Base-by-base conservation (phyloP, 2,888 invertebrate species). In the Dusona sp. region DNA sequence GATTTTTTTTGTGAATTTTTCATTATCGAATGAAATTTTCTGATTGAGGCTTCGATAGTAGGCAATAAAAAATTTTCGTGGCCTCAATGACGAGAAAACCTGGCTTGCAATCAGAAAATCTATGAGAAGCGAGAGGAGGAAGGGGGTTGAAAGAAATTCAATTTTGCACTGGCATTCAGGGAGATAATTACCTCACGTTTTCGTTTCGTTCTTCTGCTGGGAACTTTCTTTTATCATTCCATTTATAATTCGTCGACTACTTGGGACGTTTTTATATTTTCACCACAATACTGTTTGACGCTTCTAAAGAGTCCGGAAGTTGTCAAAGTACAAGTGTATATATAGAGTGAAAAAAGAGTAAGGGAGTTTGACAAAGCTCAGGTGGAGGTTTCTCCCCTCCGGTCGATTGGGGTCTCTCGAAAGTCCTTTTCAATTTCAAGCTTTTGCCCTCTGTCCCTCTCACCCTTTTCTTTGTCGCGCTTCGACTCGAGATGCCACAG, bases 361-460 rank as follows among this genome's bases (percentile, higher is more conserved):
- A 38, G 74, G 36, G 65, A 80, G 38, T 42, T 75, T 57, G 79
- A 85, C 82, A 75, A 83, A 83, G 85, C 70, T 67, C 75, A 13
- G 48, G 29, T 42, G 64, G 73, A 48, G 29, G 64, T 70, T 64
- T 61, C 68, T n/a, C 67, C 48, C 48, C 70, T 64, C 51, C 16
- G 42, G 68, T 64, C 82, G 79, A 79, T 83, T 65, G 70, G 61
- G 48, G 29, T 79, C 64, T 75, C 78, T 70, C 72, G 77, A 85
- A 85, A 87, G 79, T 85, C 87, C 87, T 85, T 83, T 87, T 72
- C 85, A 87, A 88, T 88, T 86, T 84, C 82, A 77, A 77, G 73
- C 79, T 83, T 61, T 73, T 54, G 74, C 54, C 48, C 74, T 61
- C 74, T 67, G 77, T 73, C 79, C 67, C 42, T 19, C 65, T 42